These are phyloP conservation scores for Cyphomyrmex costatus DNA, from an alignment of 1,140 invertebrate species.

Conservation along the genomic window DNA sequence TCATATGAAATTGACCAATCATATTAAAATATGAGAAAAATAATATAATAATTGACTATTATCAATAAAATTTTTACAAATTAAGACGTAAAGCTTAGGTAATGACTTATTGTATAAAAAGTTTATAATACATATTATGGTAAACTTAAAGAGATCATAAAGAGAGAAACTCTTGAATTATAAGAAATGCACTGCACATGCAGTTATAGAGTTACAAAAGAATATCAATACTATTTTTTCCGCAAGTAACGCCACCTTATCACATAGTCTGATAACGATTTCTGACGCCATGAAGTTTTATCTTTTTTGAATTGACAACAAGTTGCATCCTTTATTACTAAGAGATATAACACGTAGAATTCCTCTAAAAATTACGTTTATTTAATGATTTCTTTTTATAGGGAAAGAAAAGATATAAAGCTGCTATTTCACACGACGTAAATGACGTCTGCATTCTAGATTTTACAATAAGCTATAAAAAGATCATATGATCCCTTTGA, in stretches of 20 bases:
- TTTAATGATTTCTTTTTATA: background rate
- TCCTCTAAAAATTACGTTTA: background rate
- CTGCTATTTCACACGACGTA: background rate
- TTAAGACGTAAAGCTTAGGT: too few relatives aligned
- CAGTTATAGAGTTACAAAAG: background rate
- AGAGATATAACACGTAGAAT: background rate
- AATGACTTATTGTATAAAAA: too few relatives aligned
- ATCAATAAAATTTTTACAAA: too few relatives aligned
- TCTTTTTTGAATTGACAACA: constrained; percentile 14
- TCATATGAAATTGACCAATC: too few relatives aligned
- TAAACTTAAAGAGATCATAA: background rate
- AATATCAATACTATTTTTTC: constrained; percentile 13
- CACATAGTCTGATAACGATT: constrained; percentile 42
- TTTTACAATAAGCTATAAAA: background rate
- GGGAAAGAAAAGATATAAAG: background rate
- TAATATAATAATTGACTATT: too few relatives aligned
- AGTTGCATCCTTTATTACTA: background rate
- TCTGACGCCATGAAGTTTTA: background rate
- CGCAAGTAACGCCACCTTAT: constrained; percentile 31
- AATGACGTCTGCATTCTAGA: background rate
- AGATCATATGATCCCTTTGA: background rate
- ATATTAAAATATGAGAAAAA: too few relatives aligned
- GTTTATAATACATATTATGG: background rate
- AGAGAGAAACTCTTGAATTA: background rate
- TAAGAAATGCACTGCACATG: constrained; percentile 8